phyloP scores from a whole-genome alignment of 2,888 invertebrate species.

The Scaptomyza cyrtandrae region DNA sequence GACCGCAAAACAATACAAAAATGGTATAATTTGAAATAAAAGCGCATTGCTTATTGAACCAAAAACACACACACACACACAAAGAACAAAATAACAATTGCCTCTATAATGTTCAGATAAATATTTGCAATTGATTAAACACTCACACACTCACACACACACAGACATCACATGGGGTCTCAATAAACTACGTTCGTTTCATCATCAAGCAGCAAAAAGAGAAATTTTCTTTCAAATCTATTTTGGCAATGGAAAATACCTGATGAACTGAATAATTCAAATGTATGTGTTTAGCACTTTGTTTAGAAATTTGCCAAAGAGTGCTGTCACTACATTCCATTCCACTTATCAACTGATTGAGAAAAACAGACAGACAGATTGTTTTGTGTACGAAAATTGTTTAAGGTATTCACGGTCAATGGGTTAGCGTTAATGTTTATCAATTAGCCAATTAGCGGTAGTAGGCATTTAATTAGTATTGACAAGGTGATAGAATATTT shows the following conservation, averaged over 20 bases:
- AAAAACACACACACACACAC: constrained; percentile 14
- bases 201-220: constrained; percentile 12
- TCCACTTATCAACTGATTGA: background rate
- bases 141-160: constrained; percentile 10
- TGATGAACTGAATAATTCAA: constrained; percentile 13
- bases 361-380: background rate
- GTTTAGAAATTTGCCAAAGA: background rate
- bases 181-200: background rate
- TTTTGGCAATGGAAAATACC: constrained; percentile 16
- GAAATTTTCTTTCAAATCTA: constrained; percentile 11
- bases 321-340: constrained; percentile 23
- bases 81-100: constrained; percentile 24
- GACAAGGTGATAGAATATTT: background rate
- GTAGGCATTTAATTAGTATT: background rate
- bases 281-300: constrained; percentile 16
- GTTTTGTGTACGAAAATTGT: background rate
- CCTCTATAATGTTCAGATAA: constrained; percentile 35
- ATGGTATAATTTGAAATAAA: constrained; percentile 45
- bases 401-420: constrained; percentile 4
- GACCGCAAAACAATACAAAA: constrained; percentile 11
- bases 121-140: constrained; percentile 48
- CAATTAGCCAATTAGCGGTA: background rate
- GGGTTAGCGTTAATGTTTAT: background rate
- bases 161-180: constrained; percentile 16
- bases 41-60: constrained; percentile 42